These are phyloP conservation scores for Planococcus citri DNA, from an alignment of 1,140 invertebrate species.

Conservation along the genomic window DNA sequence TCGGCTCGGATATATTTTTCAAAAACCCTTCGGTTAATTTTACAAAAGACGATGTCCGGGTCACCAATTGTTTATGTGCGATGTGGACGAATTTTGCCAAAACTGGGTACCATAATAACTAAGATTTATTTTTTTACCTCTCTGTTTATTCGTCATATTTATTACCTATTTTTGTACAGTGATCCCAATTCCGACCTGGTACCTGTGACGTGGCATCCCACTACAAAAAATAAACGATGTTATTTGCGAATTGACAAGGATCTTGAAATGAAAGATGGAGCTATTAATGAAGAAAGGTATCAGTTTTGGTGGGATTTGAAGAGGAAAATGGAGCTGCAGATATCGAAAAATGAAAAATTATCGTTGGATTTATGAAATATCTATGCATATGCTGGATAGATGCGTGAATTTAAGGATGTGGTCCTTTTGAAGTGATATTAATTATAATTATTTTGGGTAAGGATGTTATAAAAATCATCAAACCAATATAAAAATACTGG, in stretches of 20 bases:
- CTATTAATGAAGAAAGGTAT: background rate
- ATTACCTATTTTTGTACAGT: background rate
- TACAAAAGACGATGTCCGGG: slow-evolving; percentile 3
- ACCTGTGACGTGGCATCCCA: background rate
- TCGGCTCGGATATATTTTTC: slow-evolving; percentile 10
- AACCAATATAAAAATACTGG: too few relatives aligned
- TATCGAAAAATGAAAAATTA: too few relatives aligned
- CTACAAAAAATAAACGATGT: background rate
- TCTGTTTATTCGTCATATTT: background rate
- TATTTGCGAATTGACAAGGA: background rate
- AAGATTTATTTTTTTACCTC: background rate
- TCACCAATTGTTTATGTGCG: background rate
- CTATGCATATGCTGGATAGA: too few relatives aligned
- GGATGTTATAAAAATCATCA: too few relatives aligned
- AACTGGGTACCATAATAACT: slow-evolving; percentile 17
- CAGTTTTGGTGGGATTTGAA: background rate
- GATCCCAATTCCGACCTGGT: background rate
- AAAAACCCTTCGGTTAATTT: background rate
- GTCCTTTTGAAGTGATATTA: too few relatives aligned
- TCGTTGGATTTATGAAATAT: too few relatives aligned
- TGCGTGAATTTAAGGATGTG: too few relatives aligned
- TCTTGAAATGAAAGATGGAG: background rate
- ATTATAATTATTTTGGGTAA: too few relatives aligned
- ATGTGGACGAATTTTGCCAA: slow-evolving; percentile 24
- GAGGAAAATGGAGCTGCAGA: background rate